Percentiles rank a stretch among this genome's conserved stretches.
These are phyloP conservation scores for Fulmarus glacialis DNA, from an alignment of 2,113 vertebrate species.

Conservation along the genomic window DNA sequence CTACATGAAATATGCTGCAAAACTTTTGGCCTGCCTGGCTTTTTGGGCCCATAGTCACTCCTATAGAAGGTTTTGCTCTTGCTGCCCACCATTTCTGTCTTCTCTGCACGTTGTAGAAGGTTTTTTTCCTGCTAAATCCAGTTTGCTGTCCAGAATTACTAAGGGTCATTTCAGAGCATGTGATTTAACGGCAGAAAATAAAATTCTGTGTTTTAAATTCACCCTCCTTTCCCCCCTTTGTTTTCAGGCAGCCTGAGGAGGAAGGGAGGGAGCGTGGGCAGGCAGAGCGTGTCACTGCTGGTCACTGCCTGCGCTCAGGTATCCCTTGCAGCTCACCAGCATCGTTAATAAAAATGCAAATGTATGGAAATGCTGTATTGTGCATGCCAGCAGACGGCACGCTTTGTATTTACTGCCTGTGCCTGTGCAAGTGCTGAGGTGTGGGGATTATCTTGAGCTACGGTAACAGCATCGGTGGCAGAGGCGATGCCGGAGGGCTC, in stretches of 20 bases:
- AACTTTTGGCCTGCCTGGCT: neutral
- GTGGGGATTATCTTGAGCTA: neutral
- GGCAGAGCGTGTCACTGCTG: neutral
- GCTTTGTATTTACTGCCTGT: neutral
- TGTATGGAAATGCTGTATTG: neutral
- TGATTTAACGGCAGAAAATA: neutral
- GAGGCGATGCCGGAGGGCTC: neutral
- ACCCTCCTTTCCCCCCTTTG: neutral
- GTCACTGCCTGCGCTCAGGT: neutral
- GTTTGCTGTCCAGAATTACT: neutral
- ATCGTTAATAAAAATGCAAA: neutral
- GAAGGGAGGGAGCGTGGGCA: neutral
- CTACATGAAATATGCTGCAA: neutral
- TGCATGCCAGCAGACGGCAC: neutral
- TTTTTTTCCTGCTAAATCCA: neutral
- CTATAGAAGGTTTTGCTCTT: neutral
- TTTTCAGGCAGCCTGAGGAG: neutral
- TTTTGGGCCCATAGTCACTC: neutral
- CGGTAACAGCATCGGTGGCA: accelerated
- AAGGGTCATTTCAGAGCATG: neutral
- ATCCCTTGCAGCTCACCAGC: neutral
- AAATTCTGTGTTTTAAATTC: neutral
- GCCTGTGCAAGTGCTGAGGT: neutral
- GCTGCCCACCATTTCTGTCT: neutral
- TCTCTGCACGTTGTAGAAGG: neutral